Evolutionary conservation across 2,888 invertebrate species (phyloP).

Genomic region (Eupithecia insigniata): DNA sequence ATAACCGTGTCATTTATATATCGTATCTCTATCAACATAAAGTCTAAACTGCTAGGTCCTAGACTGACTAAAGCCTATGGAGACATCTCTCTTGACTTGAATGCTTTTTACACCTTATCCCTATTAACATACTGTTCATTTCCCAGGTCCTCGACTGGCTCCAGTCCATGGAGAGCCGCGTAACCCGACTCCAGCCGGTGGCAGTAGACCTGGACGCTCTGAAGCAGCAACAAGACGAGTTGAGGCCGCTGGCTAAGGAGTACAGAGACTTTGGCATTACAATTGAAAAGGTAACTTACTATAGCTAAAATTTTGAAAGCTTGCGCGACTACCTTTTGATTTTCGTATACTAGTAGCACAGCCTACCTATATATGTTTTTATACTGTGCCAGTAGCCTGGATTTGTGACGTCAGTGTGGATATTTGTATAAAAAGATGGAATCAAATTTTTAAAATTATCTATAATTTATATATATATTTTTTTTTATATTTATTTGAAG

Average conservation of each 20-base stretch:
- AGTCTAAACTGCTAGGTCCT: neutral
- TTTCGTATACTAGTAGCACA: no score
- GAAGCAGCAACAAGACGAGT: slow-evolving; percentile 92
- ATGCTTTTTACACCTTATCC: slow-evolving; percentile 7
- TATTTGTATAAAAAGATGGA: no score
- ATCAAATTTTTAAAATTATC: no score
- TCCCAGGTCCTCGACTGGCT: slow-evolving; percentile 91
- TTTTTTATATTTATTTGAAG: no score
- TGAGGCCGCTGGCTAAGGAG: slow-evolving; percentile 94
- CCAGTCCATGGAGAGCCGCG: slow-evolving; percentile 89
- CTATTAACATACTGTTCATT: neutral
- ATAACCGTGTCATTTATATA: no score
- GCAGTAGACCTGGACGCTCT: slow-evolving; percentile 94
- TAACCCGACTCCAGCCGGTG: slow-evolving; percentile 91
- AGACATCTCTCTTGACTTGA: neutral
- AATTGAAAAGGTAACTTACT: slow-evolving; percentile 92
- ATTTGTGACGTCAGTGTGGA: no score
- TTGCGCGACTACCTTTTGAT: no score
- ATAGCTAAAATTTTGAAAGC: no score
- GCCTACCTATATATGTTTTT: no score
- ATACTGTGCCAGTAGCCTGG: no score
- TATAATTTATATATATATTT: no score
- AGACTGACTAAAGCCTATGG: neutral
- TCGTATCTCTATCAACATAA: neutral
- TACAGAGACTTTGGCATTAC: slow-evolving; percentile 93